phyloP scores from a whole-genome alignment of 2,888 invertebrate genomes.

The Trichogramma evanescens region DNA sequence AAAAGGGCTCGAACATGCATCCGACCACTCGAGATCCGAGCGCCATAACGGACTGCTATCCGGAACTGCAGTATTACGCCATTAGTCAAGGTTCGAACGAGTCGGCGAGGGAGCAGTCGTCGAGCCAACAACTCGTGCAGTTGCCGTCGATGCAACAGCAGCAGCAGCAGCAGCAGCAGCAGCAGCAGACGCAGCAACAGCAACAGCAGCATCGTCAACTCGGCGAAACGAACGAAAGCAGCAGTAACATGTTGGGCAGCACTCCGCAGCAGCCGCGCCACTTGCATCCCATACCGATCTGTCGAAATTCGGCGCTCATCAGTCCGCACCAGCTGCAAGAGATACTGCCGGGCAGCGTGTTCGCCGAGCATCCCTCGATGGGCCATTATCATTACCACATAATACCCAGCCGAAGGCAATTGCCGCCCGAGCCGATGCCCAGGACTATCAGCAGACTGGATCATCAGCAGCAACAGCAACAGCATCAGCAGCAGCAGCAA shows the following conservation, averaged over 20 bases:
- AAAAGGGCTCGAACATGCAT: too few species aligned
- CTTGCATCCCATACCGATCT: slow-evolving; percentile 8
- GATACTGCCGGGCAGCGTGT: slow-evolving; percentile 12
- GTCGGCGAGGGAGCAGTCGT: too few species aligned
- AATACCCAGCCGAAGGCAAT: slow-evolving; percentile 5
- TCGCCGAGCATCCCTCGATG: slow-evolving; percentile 10
- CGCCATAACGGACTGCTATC: not conserved
- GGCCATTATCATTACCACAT: slow-evolving; percentile 20
- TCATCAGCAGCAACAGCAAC: slow-evolving; percentile 19
- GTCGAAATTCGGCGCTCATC: not conserved
- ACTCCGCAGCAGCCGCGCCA: not conserved
- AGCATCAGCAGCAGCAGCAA: slow-evolving; percentile 35
- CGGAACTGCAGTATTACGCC: slow-evolving; percentile 13
- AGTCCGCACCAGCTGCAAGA: slow-evolving; percentile 10
- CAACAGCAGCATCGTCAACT: slow-evolving; percentile 3
- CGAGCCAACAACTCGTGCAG: too few species aligned
- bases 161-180: not conserved
- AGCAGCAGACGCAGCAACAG: slow-evolving; percentile 4
- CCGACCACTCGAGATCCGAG: too few species aligned
- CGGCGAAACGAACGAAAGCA: not conserved
- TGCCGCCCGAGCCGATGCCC: not conserved
- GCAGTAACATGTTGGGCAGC: not conserved
- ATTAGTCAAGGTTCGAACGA: not conserved
- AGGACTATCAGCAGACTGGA: not conserved
- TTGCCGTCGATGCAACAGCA: not conserved